Conservation (phyloP, 35 echinoderm and acorn worm species). For the Ophiothrix spiculata region DNA sequence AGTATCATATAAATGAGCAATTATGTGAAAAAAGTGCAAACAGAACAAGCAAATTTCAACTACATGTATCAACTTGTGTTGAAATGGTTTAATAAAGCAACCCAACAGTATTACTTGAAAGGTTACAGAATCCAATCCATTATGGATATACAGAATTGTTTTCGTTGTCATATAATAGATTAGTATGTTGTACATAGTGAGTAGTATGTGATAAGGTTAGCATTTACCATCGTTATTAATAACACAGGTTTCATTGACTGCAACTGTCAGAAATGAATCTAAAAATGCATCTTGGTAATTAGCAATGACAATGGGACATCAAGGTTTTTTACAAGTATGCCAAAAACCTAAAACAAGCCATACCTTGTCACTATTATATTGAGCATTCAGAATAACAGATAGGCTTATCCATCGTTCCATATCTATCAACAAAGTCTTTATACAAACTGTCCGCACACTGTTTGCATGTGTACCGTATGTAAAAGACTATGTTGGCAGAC, state of each 20-base stretch:
- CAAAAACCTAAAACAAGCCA: neutral
- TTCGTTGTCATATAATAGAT: neutral
- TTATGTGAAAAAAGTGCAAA: too few relatives aligned
- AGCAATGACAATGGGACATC: neutral
- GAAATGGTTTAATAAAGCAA: neutral
- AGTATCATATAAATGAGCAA: too few relatives aligned
- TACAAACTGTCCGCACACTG: too few relatives aligned
- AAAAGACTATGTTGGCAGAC: too few relatives aligned
- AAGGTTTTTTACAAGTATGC: too few relatives aligned
- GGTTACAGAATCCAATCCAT: neutral
- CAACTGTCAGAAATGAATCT: neutral
- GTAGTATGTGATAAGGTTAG: neutral
- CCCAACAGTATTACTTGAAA: neutral
- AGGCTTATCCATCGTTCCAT: too few relatives aligned
- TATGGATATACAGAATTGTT: neutral
- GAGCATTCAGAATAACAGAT: too few relatives aligned
- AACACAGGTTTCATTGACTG: neutral
- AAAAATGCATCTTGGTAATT: neutral
- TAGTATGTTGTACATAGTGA: neutral
- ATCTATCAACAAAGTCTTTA: too few relatives aligned
- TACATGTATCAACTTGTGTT: conserved; percentile 4
- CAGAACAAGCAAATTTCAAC: too few relatives aligned
- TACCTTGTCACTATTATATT: neutral
- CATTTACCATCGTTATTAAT: neutral
- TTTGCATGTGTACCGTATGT: too few relatives aligned